phyloP scores from a whole-genome alignment of 2,113 vertebrate genomes.

The Serilophus lunatus region DNA sequence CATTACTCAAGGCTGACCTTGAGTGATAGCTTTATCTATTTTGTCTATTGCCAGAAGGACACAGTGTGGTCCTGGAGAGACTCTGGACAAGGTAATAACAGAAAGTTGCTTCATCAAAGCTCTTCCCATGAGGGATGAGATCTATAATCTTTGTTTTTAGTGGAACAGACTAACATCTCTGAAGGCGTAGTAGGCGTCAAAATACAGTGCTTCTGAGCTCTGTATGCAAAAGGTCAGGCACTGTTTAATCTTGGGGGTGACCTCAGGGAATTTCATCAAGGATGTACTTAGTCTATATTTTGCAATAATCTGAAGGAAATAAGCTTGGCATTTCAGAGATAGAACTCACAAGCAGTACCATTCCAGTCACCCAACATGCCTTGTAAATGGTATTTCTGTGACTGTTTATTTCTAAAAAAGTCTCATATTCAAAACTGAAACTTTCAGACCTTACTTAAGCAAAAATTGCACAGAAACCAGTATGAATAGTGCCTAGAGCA shows the following conservation, averaged over 20 bases:
- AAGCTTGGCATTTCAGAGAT: constrained; percentile 30
- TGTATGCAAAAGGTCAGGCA: not conserved
- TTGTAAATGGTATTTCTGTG: constrained; percentile 10
- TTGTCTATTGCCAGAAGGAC: constrained; percentile 17
- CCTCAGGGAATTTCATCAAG: constrained; percentile 45
- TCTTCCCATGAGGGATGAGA: not conserved
- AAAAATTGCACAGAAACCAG: constrained; percentile 12
- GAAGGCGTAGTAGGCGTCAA: not conserved
- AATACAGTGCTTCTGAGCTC: constrained; percentile 10
- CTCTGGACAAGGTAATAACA: constrained; percentile 24
- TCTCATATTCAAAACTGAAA: constrained; percentile 12
- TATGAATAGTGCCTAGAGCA: not conserved
- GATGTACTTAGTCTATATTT: constrained; percentile 9
- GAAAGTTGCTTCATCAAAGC: not conserved
- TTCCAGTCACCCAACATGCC: not conserved
- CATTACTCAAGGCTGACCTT: not conserved
- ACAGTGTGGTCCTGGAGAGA: not conserved
- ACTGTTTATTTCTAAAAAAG: constrained; percentile 7
- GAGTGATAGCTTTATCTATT: constrained; percentile 40
- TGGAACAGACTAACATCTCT: constrained; percentile 17
- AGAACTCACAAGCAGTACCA: not conserved
- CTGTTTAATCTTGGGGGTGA: constrained; percentile 16
- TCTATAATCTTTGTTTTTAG: constrained; percentile 41
- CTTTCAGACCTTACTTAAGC: not conserved
- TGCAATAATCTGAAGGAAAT: constrained; percentile 40